phyloP scores from a whole-genome alignment of 2,113 vertebrate species.

The Perognathus longimembris region DNA sequence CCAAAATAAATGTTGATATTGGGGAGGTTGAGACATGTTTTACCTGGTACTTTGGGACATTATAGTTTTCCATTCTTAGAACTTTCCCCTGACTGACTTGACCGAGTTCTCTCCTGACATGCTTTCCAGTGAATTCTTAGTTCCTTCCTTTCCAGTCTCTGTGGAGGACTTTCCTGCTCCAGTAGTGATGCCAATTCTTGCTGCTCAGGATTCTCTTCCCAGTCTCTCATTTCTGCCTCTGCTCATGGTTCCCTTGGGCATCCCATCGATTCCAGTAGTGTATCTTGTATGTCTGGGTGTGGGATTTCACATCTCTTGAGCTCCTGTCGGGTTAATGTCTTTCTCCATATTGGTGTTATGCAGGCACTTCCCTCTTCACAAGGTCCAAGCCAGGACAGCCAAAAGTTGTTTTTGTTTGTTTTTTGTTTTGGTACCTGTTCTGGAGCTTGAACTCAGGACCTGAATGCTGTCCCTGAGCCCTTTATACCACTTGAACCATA shows the following conservation, averaged over 20 bases:
- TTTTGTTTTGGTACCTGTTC: background rate
- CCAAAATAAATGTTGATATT: background rate
- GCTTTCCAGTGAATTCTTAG: background rate
- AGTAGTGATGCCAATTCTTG: background rate
- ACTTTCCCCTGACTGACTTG: background rate
- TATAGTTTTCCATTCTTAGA: background rate
- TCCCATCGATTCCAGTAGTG: background rate
- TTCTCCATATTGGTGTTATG: background rate
- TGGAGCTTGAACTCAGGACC: too few relatives aligned
- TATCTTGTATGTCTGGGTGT: background rate
- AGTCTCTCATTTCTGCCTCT: background rate
- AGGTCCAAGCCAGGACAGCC: background rate
- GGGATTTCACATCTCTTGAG: background rate
- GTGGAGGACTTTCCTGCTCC: background rate
- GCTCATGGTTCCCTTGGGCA: background rate
- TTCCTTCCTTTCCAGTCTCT: slow-evolving; percentile 6
- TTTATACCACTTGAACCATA: too few relatives aligned
- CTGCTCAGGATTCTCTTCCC: background rate
- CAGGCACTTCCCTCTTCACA: background rate
- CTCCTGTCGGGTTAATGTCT: background rate
- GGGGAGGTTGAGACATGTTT: background rate
- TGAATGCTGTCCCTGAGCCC: too few relatives aligned
- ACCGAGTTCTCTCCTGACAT: background rate
- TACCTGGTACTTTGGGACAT: background rate
- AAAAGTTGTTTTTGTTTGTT: background rate